Evolutionary conservation across 2,888 invertebrate species (phyloP).

Genomic region (Trilocha varians): DNA sequence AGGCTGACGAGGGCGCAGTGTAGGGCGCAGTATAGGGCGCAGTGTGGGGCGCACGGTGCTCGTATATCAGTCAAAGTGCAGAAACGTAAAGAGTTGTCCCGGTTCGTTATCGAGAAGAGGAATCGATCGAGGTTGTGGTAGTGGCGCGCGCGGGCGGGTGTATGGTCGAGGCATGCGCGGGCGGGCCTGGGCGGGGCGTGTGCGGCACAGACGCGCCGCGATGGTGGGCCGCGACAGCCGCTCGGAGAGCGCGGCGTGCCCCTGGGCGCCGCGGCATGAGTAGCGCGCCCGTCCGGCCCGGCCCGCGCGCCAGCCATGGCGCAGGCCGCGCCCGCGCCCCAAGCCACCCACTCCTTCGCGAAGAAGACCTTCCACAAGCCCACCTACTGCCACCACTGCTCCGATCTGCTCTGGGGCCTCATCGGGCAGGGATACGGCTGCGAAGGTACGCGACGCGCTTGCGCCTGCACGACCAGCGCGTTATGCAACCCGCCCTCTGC

Average conservation of each 20-base stretch:
- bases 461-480: constrained; percentile 62
- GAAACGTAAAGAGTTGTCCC: neutral
- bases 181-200: constrained; percentile 27
- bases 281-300: constrained; percentile 69
- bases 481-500: constrained; percentile 41
- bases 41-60: too few relatives aligned
- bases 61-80: neutral
- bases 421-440: constrained; percentile 99
- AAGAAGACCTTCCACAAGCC: constrained; percentile 99
- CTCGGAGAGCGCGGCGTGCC: constrained; percentile 73
- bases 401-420: constrained; percentile 99
- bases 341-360: constrained; percentile 93
- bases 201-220: constrained; percentile 68
- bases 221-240: constrained; percentile 75
- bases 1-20: too few relatives aligned
- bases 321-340: constrained; percentile 76
- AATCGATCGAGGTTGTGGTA: neutral
- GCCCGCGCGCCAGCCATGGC: constrained; percentile 72
- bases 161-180: constrained; percentile 17
- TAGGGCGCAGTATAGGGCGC: too few relatives aligned
- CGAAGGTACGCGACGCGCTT: constrained; percentile 88
- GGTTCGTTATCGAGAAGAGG: neutral
- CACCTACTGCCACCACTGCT: constrained; percentile 99
- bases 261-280: constrained; percentile 72
- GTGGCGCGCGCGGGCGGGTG: constrained; percentile 13